Conservation (phyloP, 1,140 invertebrate genomes). For the Oreohelix idahoensis region DNA sequence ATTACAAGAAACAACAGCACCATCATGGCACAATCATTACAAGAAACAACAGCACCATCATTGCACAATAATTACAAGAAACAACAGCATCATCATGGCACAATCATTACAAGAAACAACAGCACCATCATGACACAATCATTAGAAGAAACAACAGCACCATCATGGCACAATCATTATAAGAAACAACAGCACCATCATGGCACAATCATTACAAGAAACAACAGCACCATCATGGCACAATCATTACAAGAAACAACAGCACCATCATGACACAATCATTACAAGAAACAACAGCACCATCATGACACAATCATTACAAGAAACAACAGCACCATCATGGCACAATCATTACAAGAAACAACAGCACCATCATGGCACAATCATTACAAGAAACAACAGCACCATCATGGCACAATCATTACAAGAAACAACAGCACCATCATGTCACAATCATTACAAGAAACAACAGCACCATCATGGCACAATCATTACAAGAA, state of each 20-base stretch:
- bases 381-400: too few species aligned
- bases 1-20: too few species aligned
- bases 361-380: neutral
- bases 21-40: too few species aligned
- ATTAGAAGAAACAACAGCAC: too few species aligned
- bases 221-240: neutral
- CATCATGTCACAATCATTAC: neutral
- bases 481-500: neutral
- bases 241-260: neutral
- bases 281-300: too few species aligned
- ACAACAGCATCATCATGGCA: too few species aligned
- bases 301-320: neutral
- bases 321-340: neutral
- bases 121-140: neutral
- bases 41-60: too few species aligned
- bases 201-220: too few species aligned
- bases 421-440: neutral
- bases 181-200: too few species aligned
- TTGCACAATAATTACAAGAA: too few species aligned
- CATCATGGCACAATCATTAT: too few species aligned
- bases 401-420: too few species aligned
- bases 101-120: neutral
- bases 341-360: neutral
- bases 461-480: neutral
- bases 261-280: neutral